Base-by-base conservation (phyloP, 2,888 invertebrate species). In the Erebia epiphron region DNA sequence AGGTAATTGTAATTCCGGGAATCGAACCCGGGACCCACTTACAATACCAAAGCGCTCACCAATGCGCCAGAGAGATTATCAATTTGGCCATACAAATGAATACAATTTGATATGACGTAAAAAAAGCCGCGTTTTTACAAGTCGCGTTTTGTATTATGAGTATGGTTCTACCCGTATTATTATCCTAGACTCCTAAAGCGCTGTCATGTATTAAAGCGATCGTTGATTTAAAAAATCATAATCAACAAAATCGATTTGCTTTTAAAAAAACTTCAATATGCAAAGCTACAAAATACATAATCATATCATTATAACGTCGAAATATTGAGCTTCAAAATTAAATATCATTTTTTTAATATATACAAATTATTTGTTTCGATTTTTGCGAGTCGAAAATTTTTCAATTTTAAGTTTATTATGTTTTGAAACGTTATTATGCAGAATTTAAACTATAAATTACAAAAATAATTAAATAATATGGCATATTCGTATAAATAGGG, bases 261-360 rank as follows among this genome's bases (percentile, higher is more conserved):
- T 50, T 52, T n/a, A 52, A 64, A 62, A 62, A 49, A 62, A 18
- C 58, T 60, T 43, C 49, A 50, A 75, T 76, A 77, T 75, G 76
- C 75, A 75, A 69, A n/a, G n/a, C 70, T 75, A 75, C 83, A 82
- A 75, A 73, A 69, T 50, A 65, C 62, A 49, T 62, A 46, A 62
- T 57, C 21, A 57, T 46, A 46, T 18, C 46, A 43, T 18, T 62
- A 49, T 69, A 68, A 52, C 70, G 62, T 73, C 82, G 82, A 82
- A 78, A 79, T 79, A 78, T 81, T 79, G 81, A 82, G 79, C 78
- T 75, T 73, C 57, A 57, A 61, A 69, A 69, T 73, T 75, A 74
- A 75, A 79, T 77, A 74, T 73, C 72, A 57, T 66, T 60, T 41
- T 61, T 61, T 62, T 67, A 61, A 52, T 67, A 68, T 66, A 58